Base-by-base conservation (phyloP, 2,888 invertebrate genomes). In the Hydrotaea diabolus region DNA sequence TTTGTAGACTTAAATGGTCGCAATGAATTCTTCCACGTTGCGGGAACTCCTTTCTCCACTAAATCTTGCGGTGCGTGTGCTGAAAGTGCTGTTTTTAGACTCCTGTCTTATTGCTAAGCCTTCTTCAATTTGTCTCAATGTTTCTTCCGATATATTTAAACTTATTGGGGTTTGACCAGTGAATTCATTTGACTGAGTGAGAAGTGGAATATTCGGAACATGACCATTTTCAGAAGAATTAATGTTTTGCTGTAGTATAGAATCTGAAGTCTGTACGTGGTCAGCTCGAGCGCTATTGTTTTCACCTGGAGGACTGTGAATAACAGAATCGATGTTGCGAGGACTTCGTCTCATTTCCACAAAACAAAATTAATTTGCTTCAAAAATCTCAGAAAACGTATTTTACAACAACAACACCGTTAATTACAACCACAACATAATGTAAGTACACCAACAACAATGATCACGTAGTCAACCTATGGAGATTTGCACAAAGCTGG, bases 1-100 rank as follows among this genome's bases (percentile, higher is more conserved):
- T 64, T 79, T 72, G n/a, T 53, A 79, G 7, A 75, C 75, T 1
- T 73, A 39, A 13, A 81, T 76, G 11, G 77, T 81, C 0, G 77
- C 81, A 3, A 81, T 77, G 39, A 81, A 81, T n/a, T 81, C 81
- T 64, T 81, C 77, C 0, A 81, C 64, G 59, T 72, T 59, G n/a
- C 55, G 31, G 0, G 77, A 21, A 64, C 53, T 81, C n/a, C 59
- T 43, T 13, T 71, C 76, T n/a, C 77, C 77, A 62, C 43, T 81
- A 19, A 81, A 81, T 9, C 81, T 72, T 11, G 77, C 64, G 7
- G 69, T 77, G 23, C 77, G 77, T 2, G 31, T 77, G 17, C 77
- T 72, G 26, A 81, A 81, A 0, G 66, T 81, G 9, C 15, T 17
- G 0, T 53, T 13, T 36, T 26, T 49, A 0, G 15, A 19, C 39